Conservation (phyloP, 2,797 vertebrate genomes). For the Hipposideros larvatus region DNA sequence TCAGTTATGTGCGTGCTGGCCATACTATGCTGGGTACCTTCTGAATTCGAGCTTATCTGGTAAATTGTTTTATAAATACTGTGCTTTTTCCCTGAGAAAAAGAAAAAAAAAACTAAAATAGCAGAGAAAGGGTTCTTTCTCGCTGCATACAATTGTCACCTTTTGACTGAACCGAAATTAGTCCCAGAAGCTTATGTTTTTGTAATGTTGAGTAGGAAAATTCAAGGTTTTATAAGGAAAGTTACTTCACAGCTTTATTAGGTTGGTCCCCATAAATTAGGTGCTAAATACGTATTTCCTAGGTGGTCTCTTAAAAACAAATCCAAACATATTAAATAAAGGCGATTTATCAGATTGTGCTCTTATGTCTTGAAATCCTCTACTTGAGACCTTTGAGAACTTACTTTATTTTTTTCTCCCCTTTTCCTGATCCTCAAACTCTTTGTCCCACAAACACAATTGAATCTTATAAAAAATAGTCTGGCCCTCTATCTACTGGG, state of each 20-base stretch:
- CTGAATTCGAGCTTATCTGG: slow-evolving; percentile 31
- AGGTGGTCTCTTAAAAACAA: slow-evolving; percentile 36
- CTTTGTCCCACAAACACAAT: background rate
- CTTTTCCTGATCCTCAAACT: background rate
- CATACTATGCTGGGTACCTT: background rate
- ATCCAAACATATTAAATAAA: background rate
- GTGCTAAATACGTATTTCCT: slow-evolving; percentile 45
- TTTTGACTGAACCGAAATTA: slow-evolving; percentile 76
- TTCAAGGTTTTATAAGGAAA: slow-evolving; percentile 54
- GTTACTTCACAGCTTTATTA: slow-evolving; percentile 46
- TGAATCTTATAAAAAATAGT: background rate
- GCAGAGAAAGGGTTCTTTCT: slow-evolving; percentile 49
- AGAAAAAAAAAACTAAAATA: slow-evolving; percentile 23
- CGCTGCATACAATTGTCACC: slow-evolving; percentile 78
- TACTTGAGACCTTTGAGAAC: background rate
- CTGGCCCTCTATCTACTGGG: background rate
- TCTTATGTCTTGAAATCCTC: background rate
- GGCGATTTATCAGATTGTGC: background rate
- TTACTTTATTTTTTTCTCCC: background rate
- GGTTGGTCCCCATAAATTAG: slow-evolving; percentile 32
- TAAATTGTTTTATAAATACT: slow-evolving; percentile 63
- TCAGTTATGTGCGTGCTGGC: background rate
- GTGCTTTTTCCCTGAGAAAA: slow-evolving; percentile 13
- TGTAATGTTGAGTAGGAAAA: slow-evolving; percentile 65
- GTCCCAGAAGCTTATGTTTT: slow-evolving; percentile 64